Percentiles rank a stretch among this genome's conserved stretches.
These are phyloP conservation scores for Corticium candelabrum DNA, from an alignment of 37 sponge, comb jelly and placozoan genomes.

Conservation along the genomic window DNA sequence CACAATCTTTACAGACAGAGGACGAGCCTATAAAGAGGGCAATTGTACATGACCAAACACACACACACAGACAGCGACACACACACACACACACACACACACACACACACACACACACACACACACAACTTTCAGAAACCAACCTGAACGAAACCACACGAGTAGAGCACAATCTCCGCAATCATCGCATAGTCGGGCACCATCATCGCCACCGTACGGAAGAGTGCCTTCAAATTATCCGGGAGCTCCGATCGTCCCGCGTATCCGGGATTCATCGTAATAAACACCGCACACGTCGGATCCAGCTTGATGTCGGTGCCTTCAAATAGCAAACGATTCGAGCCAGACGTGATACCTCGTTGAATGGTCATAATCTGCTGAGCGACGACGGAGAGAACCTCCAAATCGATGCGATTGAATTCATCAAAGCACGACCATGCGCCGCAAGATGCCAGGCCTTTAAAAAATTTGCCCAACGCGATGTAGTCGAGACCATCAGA, in stretches of 20 bases:
- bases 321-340: conserved; percentile 81
- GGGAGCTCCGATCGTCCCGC: conserved; percentile 97
- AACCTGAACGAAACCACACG: conserved; percentile 87
- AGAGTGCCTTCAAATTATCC: conserved; percentile 92
- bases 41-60: too few relatives aligned
- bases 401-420: conserved; percentile 98
- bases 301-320: conserved; percentile 98
- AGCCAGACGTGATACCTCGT: conserved; percentile 32
- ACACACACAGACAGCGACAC: neutral
- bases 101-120: neutral
- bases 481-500: conserved; percentile 99
- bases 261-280: conserved; percentile 99
- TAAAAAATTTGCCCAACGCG: conserved; percentile 99
- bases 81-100: neutral
- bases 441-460: conserved; percentile 97
- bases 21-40: conserved; percentile 47
- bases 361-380: conserved; percentile 97
- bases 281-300: conserved; percentile 95
- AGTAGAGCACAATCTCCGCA: conserved; percentile 96
- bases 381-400: conserved; percentile 94
- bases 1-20: conserved; percentile 97
- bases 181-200: conserved; percentile 99
- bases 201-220: conserved; percentile 99
- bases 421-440: conserved; percentile 99
- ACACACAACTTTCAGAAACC: neutral